phyloP scores from a whole-genome alignment of 1,140 invertebrate species.

The Diprion similis region DNA sequence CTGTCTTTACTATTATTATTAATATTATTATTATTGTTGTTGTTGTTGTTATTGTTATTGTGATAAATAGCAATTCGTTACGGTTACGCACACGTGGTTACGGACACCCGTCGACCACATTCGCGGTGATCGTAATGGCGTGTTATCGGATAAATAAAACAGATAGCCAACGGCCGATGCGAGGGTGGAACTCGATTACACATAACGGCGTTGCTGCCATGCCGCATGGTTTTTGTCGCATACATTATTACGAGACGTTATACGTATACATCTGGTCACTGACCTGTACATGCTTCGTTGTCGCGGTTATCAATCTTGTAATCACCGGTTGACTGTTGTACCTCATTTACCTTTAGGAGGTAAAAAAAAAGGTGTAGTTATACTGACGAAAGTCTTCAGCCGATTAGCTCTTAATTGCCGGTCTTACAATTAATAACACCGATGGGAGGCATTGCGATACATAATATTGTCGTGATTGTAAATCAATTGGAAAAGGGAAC shows the following conservation, averaged over 20 bases:
- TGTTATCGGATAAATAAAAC: slow-evolving; percentile 63
- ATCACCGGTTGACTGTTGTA: background rate
- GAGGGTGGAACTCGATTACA: slow-evolving; percentile 51
- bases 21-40: too few relatives aligned
- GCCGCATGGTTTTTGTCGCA: too few relatives aligned
- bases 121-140: slow-evolving; percentile 57
- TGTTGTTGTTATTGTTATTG: slow-evolving; percentile 33
- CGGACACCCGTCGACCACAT: slow-evolving; percentile 23
- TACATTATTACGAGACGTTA: too few relatives aligned
- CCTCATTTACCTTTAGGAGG: background rate
- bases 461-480: too few relatives aligned
- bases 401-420: too few relatives aligned
- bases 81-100: slow-evolving; percentile 48
- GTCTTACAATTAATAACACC: too few relatives aligned
- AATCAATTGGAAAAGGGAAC: too few relatives aligned
- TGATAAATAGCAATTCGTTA: slow-evolving; percentile 64
- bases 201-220: background rate
- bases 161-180: slow-evolving; percentile 40
- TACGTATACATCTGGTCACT: too few relatives aligned
- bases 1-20: too few relatives aligned
- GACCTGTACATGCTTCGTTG: background rate
- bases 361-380: too few relatives aligned
- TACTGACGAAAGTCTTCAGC: too few relatives aligned
- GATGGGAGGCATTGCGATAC: too few relatives aligned
- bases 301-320: background rate